phyloP scores from a whole-genome alignment of 1,140 invertebrate species.

The Tribolium castaneum region DNA sequence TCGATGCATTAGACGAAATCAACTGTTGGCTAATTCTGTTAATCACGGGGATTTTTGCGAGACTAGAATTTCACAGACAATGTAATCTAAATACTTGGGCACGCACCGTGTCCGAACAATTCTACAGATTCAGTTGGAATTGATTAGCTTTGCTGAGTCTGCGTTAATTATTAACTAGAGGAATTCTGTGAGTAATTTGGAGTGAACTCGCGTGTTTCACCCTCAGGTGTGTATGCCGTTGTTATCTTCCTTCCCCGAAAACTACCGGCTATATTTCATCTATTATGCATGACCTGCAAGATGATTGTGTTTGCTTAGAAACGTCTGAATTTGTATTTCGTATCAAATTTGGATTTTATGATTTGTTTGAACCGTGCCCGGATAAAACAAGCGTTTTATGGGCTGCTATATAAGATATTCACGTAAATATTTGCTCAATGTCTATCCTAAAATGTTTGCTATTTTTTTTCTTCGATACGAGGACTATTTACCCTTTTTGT shows the following conservation, averaged over 20 bases:
- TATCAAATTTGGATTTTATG: conserved; percentile 38
- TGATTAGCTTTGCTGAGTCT: conserved; percentile 36
- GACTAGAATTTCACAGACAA: neutral
- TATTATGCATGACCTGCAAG: conserved; percentile 34
- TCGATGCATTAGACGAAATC: neutral
- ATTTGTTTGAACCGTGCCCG: conserved; percentile 31
- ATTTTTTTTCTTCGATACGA: neutral
- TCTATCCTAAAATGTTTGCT: conserved; percentile 27
- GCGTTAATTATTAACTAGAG: conserved; percentile 45
- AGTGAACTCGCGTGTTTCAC: conserved; percentile 26
- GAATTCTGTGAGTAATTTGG: conserved; percentile 41
- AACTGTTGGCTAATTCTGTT: neutral
- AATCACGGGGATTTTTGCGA: neutral
- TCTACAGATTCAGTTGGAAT: conserved; percentile 36
- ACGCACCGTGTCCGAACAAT: conserved; percentile 3
- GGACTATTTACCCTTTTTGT: neutral
- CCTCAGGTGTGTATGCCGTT: conserved; percentile 37
- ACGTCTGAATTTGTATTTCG: conserved; percentile 32
- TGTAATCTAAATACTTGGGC: conserved; percentile 36
- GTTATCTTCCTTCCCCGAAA: conserved; percentile 25
- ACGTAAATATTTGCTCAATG: conserved; percentile 32
- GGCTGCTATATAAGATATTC: conserved; percentile 32
- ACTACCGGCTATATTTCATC: conserved; percentile 37
- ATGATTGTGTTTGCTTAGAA: conserved; percentile 22
- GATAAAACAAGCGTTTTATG: conserved; percentile 34